Conservation (phyloP, 2,113 vertebrate genomes). For the Oreochromis spilurus region DNA sequence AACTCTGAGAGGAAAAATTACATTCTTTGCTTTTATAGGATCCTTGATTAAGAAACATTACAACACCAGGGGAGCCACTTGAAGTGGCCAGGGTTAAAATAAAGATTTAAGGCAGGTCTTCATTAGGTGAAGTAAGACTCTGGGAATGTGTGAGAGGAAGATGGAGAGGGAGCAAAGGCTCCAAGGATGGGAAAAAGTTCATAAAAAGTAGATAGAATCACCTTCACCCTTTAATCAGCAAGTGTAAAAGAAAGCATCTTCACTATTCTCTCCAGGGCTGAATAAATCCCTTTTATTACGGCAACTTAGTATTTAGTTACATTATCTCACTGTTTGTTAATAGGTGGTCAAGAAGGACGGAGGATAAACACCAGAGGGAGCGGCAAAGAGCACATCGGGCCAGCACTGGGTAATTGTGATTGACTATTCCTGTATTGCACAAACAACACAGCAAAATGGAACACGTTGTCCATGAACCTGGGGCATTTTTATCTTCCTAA, state of each 20-base stretch:
- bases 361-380: constrained; percentile 44
- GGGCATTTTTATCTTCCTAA: constrained; percentile 30
- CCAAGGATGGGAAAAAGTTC: constrained; percentile 38
- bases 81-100: constrained; percentile 12
- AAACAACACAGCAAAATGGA: constrained; percentile 42
- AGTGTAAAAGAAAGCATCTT: constrained; percentile 20
- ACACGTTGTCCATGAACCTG: neutral
- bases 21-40: neutral
- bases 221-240: constrained; percentile 37
- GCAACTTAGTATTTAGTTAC: constrained; percentile 32
- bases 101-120: constrained; percentile 32
- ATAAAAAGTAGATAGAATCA: constrained; percentile 53
- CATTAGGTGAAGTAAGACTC: constrained; percentile 41
- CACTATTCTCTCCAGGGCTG: neutral
- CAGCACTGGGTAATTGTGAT: constrained; percentile 9
- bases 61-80: constrained; percentile 18
- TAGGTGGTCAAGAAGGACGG: constrained; percentile 33
- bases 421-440: constrained; percentile 25
- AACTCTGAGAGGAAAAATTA: neutral
- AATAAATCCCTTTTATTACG: constrained; percentile 35
- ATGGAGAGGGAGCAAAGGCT: constrained; percentile 35
- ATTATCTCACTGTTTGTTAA: constrained; percentile 55
- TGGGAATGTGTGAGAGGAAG: constrained; percentile 24
- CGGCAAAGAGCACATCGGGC: constrained; percentile 35
- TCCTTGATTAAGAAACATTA: neutral